Percentiles rank a stretch among this genome's conserved stretches.
Evolutionary conservation across 2,888 invertebrate species (phyloP).

Genomic region (Nemotelus nigrinus): DNA sequence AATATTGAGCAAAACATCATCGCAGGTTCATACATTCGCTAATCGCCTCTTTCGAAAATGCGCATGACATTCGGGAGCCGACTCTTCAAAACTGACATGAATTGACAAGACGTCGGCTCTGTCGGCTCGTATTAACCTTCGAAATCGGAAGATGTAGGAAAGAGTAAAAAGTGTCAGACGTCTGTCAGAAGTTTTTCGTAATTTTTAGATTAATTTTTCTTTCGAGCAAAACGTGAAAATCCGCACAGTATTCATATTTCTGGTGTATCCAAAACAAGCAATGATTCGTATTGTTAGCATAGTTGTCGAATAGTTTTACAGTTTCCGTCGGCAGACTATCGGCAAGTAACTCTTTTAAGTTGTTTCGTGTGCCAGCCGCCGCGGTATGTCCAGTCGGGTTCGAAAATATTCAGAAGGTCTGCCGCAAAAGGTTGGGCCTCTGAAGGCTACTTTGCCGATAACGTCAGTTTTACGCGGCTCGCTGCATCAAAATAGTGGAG

Average conservation of each 20-base stretch:
- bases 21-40: no score
- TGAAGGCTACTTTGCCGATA: constrained; percentile 81
- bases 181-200: constrained; percentile 34
- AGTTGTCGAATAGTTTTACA: background rate
- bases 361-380: background rate
- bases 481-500: constrained; percentile 53
- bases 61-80: constrained; percentile 9
- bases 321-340: constrained; percentile 4
- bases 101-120: constrained; percentile 24
- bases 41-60: background rate
- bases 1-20: no score
- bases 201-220: constrained; percentile 43
- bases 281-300: constrained; percentile 22
- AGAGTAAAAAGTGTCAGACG: constrained; percentile 20
- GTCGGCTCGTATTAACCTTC: constrained; percentile 14
- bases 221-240: constrained; percentile 7
- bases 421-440: constrained; percentile 70
- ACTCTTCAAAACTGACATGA: background rate
- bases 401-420: constrained; percentile 73
- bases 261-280: background rate
- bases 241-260: background rate
- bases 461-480: constrained; percentile 73
- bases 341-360: background rate
- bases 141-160: constrained; percentile 39
- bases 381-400: constrained; percentile 70